Evolutionary conservation across 2,888 invertebrate genomes (phyloP).

Genomic region (Clusia tigrina): DNA sequence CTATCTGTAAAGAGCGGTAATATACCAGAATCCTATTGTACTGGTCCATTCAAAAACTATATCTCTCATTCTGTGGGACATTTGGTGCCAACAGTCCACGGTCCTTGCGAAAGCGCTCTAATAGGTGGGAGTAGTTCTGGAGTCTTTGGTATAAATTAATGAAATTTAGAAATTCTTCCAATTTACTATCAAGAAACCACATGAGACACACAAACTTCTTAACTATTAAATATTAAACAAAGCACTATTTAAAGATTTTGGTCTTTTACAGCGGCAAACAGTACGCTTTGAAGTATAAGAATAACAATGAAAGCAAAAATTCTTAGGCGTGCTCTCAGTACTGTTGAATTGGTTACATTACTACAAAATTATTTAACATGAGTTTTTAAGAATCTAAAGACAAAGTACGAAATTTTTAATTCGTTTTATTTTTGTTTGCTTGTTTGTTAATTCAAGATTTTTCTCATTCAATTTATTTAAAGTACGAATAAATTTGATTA

Average conservation of each 20-base stretch:
- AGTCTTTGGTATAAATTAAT: no score
- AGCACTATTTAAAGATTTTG: slow-evolving; percentile 57
- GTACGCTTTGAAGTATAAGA: slow-evolving; percentile 55
- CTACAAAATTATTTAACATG: slow-evolving; percentile 10
- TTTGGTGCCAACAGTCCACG: neutral
- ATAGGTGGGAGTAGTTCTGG: no score
- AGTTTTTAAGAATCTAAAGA: slow-evolving; percentile 13
- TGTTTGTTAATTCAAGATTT: neutral
- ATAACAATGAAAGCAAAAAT: no score
- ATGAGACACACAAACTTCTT: neutral
- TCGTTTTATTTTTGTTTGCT: neutral
- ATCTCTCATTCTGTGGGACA: no score
- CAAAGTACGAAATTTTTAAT: no score
- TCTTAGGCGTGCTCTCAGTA: slow-evolving; percentile 4
- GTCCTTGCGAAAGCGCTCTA: neutral
- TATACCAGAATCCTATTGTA: no score
- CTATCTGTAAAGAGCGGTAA: no score
- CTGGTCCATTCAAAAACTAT: no score
- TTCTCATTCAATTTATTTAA: no score
- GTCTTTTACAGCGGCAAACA: slow-evolving; percentile 58
- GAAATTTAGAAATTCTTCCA: neutral
- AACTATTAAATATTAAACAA: slow-evolving; percentile 51
- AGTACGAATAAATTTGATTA: no score
- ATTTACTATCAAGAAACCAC: neutral
- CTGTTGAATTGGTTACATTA: slow-evolving; percentile 14